Evolutionary conservation across 2,888 invertebrate genomes (phyloP), one percentile per base, ranked within the genome.

Genomic region (Machimus atricapillus): DNA sequence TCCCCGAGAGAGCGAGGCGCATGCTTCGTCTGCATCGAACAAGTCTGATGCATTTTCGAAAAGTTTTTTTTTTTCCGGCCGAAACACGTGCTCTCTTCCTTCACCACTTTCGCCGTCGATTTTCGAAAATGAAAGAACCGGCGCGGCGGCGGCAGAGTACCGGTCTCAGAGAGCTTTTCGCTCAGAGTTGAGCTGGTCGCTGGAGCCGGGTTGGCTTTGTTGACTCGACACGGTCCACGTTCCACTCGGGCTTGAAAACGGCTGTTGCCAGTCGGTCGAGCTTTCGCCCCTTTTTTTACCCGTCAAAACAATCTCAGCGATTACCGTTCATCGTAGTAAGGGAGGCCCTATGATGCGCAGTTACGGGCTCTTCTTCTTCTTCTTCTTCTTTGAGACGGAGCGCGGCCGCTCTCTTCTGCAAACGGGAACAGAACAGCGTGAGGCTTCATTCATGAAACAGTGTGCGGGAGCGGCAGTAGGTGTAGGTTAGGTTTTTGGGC

Each of bases 21-120:
- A 34, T 74, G 34, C 34, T 19, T 34, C 37, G 37, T 77, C 40
- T n/a, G 16, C 40, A 40, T 77, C 77, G 37, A 34, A 77, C 77
- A 77, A 37, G 77, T 77, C 37, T 40, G 77, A 19, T 77, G 77
- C 19, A 77, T 34, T 77, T 77, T 77, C 77, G 77, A 77, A 77
- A n/a, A n/a, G n/a, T n/a, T n/a, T 31, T 16, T 37, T 76, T 19
- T 74, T 31, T 77, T 40, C 2, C 19, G 4, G 37, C 14, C 19
- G 31, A 19, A 34, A 77, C 87, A 87, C 87, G 85, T 87, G 87
- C 79, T 87, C 52, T 87, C 74, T 87, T 85, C 86, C 8, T 52
- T 8, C 16, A 76, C 85, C 85, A 87, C 87, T 87, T 87, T 87
- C 85, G 85, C 87, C 87, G 86, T 86, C 83, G 82, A 87, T 77